Conservation (phyloP, 1,140 invertebrate genomes). For the Saccostrea echinata region DNA sequence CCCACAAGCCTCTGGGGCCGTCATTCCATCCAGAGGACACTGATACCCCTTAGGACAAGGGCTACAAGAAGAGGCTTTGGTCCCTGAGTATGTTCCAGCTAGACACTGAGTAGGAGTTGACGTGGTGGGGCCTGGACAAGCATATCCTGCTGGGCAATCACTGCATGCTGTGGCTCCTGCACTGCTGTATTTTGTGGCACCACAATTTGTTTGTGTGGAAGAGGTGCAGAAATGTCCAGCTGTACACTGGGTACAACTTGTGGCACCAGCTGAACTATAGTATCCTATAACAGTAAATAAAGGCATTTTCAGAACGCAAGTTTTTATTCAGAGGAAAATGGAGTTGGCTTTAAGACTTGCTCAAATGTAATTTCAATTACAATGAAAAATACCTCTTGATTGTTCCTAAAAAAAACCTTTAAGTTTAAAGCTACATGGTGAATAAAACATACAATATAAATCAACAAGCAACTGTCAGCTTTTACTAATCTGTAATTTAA, state of each 20-base stretch:
- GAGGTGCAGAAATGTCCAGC: constrained; percentile 71
- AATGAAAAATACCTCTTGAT: too few relatives aligned
- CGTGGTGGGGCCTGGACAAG: constrained; percentile 54
- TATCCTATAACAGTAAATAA: constrained; percentile 60
- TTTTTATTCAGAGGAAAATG: too few relatives aligned
- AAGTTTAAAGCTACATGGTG: too few relatives aligned
- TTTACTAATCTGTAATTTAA: too few relatives aligned
- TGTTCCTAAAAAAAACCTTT: too few relatives aligned
- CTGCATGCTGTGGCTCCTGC: constrained; percentile 58
- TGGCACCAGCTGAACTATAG: constrained; percentile 58
- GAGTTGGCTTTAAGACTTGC: too few relatives aligned
- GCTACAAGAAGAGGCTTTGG: constrained; percentile 60
- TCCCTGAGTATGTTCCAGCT: constrained; percentile 60
- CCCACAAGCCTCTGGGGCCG: constrained; percentile 54
- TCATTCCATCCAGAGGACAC: constrained; percentile 60
- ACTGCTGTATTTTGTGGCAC: constrained; percentile 64
- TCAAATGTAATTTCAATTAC: too few relatives aligned
- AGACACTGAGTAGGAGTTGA: constrained; percentile 58
- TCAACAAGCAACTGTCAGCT: too few relatives aligned
- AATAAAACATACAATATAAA: too few relatives aligned
- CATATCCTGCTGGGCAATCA: constrained; percentile 59
- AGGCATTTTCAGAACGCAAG: too few relatives aligned
- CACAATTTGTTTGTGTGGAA: constrained; percentile 67
- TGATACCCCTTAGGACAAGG: constrained; percentile 63
- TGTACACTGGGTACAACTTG: constrained; percentile 67